Evolutionary conservation across 2,888 invertebrate genomes (phyloP), one percentile per base, ranked within the genome.

Genomic region (Halocaridina rubra): DNA sequence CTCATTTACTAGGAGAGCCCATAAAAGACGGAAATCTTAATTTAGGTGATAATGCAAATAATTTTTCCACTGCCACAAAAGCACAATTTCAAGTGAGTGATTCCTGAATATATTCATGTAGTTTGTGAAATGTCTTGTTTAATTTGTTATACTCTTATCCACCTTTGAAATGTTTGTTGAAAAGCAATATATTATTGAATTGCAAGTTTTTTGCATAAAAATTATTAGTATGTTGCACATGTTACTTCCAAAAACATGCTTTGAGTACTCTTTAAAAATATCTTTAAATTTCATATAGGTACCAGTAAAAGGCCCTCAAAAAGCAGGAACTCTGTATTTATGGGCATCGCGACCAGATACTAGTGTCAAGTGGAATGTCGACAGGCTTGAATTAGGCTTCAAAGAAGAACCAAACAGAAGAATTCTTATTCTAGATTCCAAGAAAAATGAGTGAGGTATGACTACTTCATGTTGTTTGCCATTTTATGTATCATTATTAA

Each of bases 361-460:
- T 59, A 19, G 29, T 8, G 30, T 67, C 3, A 22, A 30, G 22
- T 87, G 87, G 87, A 81, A 30, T 29, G 79, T 87, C 3, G 81
- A 87, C n/a, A 72, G 87, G 69, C 80, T 87, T 1, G 87, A 87
- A 75, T 32, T 87, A 16, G 78, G 79, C 16, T 24, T 81, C n/a
- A 67, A 85, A 5, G 80, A 81, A 7, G 74, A 81, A 5, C 81
- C 81, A 67, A 81, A 76, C 16, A 85, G 57, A 59, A 71, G 87
- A n/a, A 80, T 87, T n/a, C 69, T 85, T 1, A 46, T 87, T 24
- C 61, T 67, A 67, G 78, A 59, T 2, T 27, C 59, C 16, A 53
- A n/a, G n/a, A n/a, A 32, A 16, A 16, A 77, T 46, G 19, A 59
- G 19, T n/a, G 27, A 61, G 61, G 59, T 32, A 24, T 2, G 13